Evolutionary conservation across 2,797 vertebrate genomes (phyloP).

Genomic region (Todus mexicanus): DNA sequence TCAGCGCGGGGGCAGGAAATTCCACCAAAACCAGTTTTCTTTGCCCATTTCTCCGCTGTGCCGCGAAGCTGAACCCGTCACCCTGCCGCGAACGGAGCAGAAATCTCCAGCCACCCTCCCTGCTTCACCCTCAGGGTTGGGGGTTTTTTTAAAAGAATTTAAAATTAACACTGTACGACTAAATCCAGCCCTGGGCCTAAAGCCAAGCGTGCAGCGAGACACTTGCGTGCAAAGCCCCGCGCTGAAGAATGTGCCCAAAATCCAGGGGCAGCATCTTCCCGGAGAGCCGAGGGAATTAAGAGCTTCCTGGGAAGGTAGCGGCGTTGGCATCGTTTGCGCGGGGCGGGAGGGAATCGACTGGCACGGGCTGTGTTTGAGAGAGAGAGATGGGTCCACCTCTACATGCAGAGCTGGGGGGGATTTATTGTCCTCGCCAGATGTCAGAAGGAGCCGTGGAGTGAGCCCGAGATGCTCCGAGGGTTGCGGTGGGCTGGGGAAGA

Average conservation of each 20-base stretch:
- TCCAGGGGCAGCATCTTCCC: conserved; percentile 8
- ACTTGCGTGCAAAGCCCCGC: background rate
- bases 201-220: background rate
- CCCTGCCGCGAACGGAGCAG: background rate
- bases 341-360: conserved; percentile 33
- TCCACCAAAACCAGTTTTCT: background rate
- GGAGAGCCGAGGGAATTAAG: background rate
- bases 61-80: background rate
- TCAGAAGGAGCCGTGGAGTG: conserved; percentile 29
- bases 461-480: background rate
- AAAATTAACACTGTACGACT: background rate
- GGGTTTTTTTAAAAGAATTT: background rate
- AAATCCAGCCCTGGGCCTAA: background rate
- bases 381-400: conserved; percentile 15
- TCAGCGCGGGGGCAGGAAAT: too few relatives aligned
- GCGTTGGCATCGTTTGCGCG: background rate
- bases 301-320: background rate
- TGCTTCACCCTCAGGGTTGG: background rate
- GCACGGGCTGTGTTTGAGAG: conserved; percentile 19
- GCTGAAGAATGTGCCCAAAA: background rate
- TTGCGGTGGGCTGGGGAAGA: background rate
- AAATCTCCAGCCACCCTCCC: background rate
- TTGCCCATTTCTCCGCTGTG: background rate
- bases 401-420: conserved; percentile 13
- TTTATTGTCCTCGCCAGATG: conserved; percentile 7